Conservation (phyloP, 2,888 invertebrate genomes). For the Noctua fimbriata region DNA sequence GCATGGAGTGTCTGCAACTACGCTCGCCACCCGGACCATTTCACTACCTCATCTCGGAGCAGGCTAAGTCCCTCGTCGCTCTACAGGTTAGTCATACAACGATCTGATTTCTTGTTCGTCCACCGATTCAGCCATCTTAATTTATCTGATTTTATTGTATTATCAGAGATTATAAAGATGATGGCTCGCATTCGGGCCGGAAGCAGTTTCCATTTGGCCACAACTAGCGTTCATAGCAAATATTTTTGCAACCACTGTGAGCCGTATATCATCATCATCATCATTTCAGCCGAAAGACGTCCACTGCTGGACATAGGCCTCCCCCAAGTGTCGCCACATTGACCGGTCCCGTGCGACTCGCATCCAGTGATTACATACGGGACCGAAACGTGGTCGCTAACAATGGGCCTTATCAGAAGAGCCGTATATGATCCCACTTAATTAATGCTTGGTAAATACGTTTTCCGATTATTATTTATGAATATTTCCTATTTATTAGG, state of each 20-base stretch:
- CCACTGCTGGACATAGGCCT: too few species aligned
- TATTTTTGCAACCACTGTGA: neutral
- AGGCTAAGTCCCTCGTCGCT: slow-evolving; percentile 96
- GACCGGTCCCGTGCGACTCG: too few species aligned
- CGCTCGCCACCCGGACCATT: slow-evolving; percentile 93
- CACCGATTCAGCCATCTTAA: neutral
- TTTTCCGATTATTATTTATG: slow-evolving; percentile 46
- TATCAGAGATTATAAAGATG: neutral
- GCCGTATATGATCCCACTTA: neutral
- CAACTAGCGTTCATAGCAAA: neutral
- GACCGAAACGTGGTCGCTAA: too few species aligned
- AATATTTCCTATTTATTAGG: slow-evolving; percentile 81
- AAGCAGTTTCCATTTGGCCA: neutral
- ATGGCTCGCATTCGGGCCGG: neutral
- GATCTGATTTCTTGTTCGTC: neutral
- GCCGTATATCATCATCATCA: neutral
- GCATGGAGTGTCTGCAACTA: slow-evolving; percentile 95
- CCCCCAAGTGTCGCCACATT: too few species aligned
- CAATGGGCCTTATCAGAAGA: too few species aligned
- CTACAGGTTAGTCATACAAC: slow-evolving; percentile 91
- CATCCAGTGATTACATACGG: too few species aligned
- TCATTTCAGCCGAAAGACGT: too few species aligned
- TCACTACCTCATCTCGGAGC: slow-evolving; percentile 96
- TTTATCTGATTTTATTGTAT: neutral
- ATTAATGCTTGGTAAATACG: neutral